Evolutionary conservation across 30 jellyfish, hydroid and myxozoan genomes (phyloP), one percentile per base, ranked within the genome.

Genomic region (Hydra vulgaris): DNA sequence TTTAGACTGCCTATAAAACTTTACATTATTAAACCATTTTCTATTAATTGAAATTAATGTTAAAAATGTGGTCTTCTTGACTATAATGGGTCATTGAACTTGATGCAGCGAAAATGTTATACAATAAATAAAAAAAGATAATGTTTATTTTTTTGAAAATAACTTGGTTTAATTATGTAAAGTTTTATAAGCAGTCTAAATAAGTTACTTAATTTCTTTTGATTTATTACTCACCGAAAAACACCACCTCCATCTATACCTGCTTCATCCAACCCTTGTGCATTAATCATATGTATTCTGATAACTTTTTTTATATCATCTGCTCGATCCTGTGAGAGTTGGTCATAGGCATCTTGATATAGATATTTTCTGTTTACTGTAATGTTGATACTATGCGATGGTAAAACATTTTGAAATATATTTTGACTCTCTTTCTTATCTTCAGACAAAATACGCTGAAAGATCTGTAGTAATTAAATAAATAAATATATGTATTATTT

Each of bases 181-280:
- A n/a, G n/a, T n/a, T n/a, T n/a, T n/a, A n/a, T n/a, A n/a, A n/a
- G n/a, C n/a, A n/a, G n/a, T n/a, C n/a, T n/a, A n/a, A n/a, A n/a
- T n/a, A n/a, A n/a, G n/a, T n/a, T n/a, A n/a, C n/a, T n/a, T n/a
- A n/a, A n/a, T n/a, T n/a, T n/a, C n/a, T n/a, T n/a, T n/a, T n/a
- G n/a, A n/a, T n/a, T n/a, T n/a, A n/a, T n/a, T n/a, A 83, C 88
- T 23, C 27, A 83, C 90, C 90, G 77, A 84, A 91, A 91, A 15
- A 91, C 87, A 54, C 97, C 97, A 23, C 97, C 97, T 22, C 97
- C 97, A 83, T 91, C 97, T 15, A 91, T 91, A 18, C 97, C 97
- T 8, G 97, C 97, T 66, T 91, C 97, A 72, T 91, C 96, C 22
- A 91, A 74, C 25, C 97, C 97, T 66, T 91, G 97, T 3, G 96